Conservation (phyloP, 2,888 invertebrate species). For the Poecilobothrus nobilitatus region DNA sequence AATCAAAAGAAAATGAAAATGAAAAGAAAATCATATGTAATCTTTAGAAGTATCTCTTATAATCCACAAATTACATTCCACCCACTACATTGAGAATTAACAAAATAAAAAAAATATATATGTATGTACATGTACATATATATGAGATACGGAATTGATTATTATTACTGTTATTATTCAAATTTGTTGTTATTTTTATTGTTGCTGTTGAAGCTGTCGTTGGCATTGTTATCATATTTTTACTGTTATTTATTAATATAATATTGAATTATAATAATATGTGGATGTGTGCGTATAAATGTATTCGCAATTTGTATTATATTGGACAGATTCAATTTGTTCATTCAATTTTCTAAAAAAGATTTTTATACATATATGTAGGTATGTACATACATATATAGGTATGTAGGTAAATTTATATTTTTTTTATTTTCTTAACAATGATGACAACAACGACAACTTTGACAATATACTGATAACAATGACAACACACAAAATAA, state of each 20-base stretch:
- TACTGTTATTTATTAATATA: not conserved
- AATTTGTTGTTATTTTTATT: not conserved
- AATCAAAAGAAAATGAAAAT: no score
- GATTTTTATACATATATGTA: no score
- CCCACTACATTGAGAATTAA: not conserved
- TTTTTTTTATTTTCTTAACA: no score
- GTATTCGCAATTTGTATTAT: no score
- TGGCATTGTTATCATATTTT: not conserved
- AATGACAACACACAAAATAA: no score
- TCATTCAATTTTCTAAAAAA: no score
- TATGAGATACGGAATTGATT: not conserved
- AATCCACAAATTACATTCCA: slow-evolving; percentile 6
- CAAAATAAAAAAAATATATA: not conserved
- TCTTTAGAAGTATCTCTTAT: slow-evolving; percentile 1
- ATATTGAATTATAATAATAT: not conserved
- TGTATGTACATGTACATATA: no score
- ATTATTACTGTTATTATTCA: not conserved
- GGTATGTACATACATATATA: no score
- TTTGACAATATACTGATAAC: no score
- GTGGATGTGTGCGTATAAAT: not conserved
- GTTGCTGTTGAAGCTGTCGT: not conserved
- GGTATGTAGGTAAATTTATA: no score
- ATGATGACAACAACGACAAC: no score
- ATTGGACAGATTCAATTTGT: no score
- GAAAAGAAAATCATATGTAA: not conserved